Evolutionary conservation across 23 tunicate genomes (phyloP).

Genomic region (Pegea sp.): DNA sequence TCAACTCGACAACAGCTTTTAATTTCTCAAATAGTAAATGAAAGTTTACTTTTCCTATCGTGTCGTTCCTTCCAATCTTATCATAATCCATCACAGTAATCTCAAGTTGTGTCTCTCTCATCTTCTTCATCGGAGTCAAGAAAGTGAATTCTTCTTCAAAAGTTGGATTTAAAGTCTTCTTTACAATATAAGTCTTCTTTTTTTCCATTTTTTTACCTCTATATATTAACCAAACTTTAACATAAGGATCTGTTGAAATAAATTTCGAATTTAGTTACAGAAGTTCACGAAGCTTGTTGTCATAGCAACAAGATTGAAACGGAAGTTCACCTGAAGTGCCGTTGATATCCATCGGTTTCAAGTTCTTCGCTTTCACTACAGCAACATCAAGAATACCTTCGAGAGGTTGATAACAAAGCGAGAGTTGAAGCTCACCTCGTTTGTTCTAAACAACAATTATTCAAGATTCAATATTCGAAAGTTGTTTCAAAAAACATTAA

Average conservation of each 20-base stretch:
- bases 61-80: constrained; percentile 83
- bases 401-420: constrained; percentile 76
- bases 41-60: constrained; percentile 95
- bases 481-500: neutral
- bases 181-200: constrained; percentile 51
- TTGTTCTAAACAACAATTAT: constrained; percentile 34
- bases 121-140: constrained; percentile 51
- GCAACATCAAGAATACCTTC: constrained; percentile 61
- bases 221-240: constrained; percentile 68
- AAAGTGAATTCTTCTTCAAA: constrained; percentile 62
- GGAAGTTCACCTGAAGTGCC: constrained; percentile 99
- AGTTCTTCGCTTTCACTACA: constrained; percentile 48
- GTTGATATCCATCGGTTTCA: constrained; percentile 88
- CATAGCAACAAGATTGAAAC: too few species aligned
- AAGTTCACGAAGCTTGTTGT: too few species aligned
- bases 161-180: constrained; percentile 57
- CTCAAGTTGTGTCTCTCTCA: constrained; percentile 81
- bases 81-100: constrained; percentile 93
- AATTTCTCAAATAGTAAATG: too few species aligned
- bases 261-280: neutral
- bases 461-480: neutral
- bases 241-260: constrained; percentile 60
- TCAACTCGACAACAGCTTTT: too few species aligned
- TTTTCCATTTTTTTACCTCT: constrained; percentile 68
- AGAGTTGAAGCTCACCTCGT: constrained; percentile 71